phyloP scores from a whole-genome alignment of 30 jellyfish, hydroid and myxozoan species.

The Thelohanellus kitauei region DNA sequence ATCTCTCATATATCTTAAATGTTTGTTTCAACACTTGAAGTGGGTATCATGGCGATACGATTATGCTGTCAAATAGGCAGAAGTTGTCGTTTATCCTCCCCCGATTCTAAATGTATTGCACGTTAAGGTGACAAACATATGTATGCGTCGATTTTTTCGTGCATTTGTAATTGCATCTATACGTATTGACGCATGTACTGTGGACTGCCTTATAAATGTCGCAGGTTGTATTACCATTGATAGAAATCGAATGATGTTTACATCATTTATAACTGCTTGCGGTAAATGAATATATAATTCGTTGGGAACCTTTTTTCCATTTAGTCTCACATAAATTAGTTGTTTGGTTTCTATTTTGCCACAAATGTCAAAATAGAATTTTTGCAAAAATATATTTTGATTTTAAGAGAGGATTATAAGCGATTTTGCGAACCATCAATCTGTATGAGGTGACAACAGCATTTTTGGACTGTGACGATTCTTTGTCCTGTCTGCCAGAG shows the following conservation, averaged over 20 bases:
- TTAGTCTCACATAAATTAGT: too few relatives aligned
- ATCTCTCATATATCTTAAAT: neutral
- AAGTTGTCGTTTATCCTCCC: neutral
- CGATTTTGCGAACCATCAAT: neutral
- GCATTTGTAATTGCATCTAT: neutral
- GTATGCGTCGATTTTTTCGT: neutral
- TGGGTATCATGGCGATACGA: conserved; percentile 1
- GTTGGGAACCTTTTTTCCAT: neutral
- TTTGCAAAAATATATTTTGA: neutral
- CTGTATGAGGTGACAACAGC: conserved; percentile 1
- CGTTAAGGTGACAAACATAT: conserved; percentile 1
- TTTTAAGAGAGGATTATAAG: neutral
- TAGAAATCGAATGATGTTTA: neutral
- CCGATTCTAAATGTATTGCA: conserved; percentile 1
- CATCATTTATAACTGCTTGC: neutral
- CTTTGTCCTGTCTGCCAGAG: neutral
- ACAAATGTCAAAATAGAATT: too few relatives aligned
- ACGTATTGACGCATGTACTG: neutral
- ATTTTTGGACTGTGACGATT: neutral
- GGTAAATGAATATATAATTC: neutral
- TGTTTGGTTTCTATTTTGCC: too few relatives aligned
- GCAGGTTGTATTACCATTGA: neutral
- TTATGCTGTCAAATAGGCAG: neutral
- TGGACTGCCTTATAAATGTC: conserved; percentile 1
- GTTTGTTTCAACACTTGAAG: neutral